phyloP scores from a whole-genome alignment of 2,888 invertebrate species.

The Heliconius cydno region DNA sequence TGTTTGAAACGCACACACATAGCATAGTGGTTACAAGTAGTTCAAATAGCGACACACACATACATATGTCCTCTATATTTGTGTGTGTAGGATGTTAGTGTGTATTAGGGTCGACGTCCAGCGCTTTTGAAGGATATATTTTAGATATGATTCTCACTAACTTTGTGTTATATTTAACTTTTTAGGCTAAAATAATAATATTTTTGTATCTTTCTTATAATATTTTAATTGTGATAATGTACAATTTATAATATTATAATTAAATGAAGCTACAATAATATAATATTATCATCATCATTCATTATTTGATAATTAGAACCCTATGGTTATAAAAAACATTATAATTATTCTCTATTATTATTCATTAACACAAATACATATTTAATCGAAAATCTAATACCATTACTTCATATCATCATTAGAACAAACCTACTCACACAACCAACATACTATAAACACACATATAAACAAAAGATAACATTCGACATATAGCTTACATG shows the following conservation, averaged over 20 bases:
- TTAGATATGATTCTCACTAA: neutral
- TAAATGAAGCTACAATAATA: neutral
- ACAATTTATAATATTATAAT: neutral
- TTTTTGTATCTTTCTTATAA: neutral
- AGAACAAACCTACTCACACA: neutral
- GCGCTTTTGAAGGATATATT: conserved; percentile 16
- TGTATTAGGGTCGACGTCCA: conserved; percentile 44
- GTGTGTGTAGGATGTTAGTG: conserved; percentile 40
- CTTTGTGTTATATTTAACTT: neutral
- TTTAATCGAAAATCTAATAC: neutral
- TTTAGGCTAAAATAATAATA: neutral
- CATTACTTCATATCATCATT: neutral
- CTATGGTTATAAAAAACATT: neutral
- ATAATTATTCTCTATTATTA: neutral
- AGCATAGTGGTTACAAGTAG: conserved; percentile 39
- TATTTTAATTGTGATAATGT: neutral
- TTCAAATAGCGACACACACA: conserved; percentile 44
- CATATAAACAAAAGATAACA: conserved; percentile 6
- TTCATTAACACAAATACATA: neutral
- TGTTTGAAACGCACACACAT: conserved; percentile 28
- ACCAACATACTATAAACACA: conserved; percentile 6
- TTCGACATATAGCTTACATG: conserved; percentile 52
- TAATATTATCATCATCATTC: neutral
- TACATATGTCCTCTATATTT: conserved; percentile 32
- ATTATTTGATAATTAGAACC: neutral